Evolutionary conservation across 2,113 vertebrate species (phyloP), one percentile per base, ranked within the genome.

Genomic region (Fregata magnificens): DNA sequence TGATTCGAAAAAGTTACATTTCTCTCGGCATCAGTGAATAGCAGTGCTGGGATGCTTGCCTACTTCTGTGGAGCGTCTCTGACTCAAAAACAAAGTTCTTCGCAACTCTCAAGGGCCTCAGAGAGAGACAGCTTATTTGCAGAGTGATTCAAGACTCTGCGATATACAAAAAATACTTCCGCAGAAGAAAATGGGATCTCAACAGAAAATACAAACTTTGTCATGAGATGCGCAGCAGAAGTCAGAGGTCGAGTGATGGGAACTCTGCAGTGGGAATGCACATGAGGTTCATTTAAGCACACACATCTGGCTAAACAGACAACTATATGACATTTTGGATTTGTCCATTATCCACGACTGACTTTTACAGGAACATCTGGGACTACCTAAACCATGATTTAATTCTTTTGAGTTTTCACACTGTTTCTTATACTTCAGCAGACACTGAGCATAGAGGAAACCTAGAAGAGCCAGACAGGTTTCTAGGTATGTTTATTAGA

Each of bases 401-500:
- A 4, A 32, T 31, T 29, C 22, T 24, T 28, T 21, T 17, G 13
- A 26, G 16, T 25, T 89, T 76, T 74, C 9, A 67, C 34, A 21
- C 9, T 8, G 0, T 24, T 81, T 65, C 20, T 50, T 61, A 8
- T 0, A 22, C 18, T 67, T 79, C 29, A 53, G 24, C 71, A 77
- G 52, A 66, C 47, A 50, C 2, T 5, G 63, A 49, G 14, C 31
- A 62, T 10, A 67, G 34, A 63, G 58, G 72, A 90, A 52, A 86
- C 25, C 42, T 44, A 1, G 5, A 59, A 56, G 42, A 95, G 56
- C 10, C 92, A 84, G 50, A 24, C 26, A 65, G n/a, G 26, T 96
- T 97, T 97, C 93, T 95, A 94, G 12, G 70, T 69, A 66, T 16
- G 58, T 98, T 98, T 98, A 98, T 99, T 99, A 98, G 71, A 98